Base-by-base conservation (phyloP, 2,888 invertebrate genomes). In the Branchipolynoe longqiensis region DNA sequence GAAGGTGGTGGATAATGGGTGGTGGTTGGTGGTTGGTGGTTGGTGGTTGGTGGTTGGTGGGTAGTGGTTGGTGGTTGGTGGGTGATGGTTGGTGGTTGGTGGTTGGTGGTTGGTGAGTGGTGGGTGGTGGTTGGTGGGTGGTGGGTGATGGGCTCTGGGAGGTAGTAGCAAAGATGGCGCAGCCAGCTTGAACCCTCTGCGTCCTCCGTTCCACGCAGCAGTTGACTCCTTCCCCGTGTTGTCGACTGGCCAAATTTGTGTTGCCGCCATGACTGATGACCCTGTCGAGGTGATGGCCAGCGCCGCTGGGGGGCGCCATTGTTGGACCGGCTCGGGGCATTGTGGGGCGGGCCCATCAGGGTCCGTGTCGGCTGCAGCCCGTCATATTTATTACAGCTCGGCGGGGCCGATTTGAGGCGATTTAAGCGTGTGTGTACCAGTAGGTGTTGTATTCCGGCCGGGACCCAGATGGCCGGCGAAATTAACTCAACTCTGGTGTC, bases 401-500 rank as follows among this genome's bases (percentile, higher is more conserved):
- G 25, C 69, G 38, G 69, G 69, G 36, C 14, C 36, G 33, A 18
- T 33, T n/a, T 36, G 69, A n/a, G 69, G 69, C 69, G 69, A 69
- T 69, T 69, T 69, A 69, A 69, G 69, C 69, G 38, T 36, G 69
- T 69, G 69, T 69, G 69, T 69, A 38, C 69, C 69, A 38, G 33
- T 69, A 69, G 69, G 69, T 69, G 69, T 69, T 69, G 69, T 69
- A n/a, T 69, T 69, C 36, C 69, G 36, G 36, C 36, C 6, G 69
- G 69, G 69, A 14, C 69, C 69, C 69, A 69, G 69, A 69, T 69
- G 69, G 69, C 69, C 69, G 69, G 69, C 69, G 69, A 69, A 69
- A 69, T 69, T 69, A 69, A 69, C 69, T 69, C 69, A 69, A 69
- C 69, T 36, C 69, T 69, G 69, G 69, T 69, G 69, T 69, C 69